Evolutionary conservation across 2,797 vertebrate genomes (phyloP).

Genomic region (Sebastes kiyomatsui): DNA sequence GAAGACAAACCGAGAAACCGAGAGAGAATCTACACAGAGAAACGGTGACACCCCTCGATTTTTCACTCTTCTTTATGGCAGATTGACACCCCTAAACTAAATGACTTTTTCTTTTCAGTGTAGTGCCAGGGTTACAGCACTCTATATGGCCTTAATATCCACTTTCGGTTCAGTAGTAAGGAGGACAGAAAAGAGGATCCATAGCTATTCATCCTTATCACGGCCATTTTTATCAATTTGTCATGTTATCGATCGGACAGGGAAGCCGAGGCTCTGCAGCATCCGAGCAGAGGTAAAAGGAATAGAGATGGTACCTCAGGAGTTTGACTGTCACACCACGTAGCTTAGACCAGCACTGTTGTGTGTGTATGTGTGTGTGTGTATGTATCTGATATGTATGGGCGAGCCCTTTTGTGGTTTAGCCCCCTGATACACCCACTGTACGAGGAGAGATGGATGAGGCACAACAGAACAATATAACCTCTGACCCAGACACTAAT

Average conservation of each 20-base stretch:
- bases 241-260: slow-evolving; percentile 55
- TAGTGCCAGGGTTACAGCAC: not conserved
- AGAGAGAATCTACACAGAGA: not conserved
- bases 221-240: slow-evolving; percentile 59
- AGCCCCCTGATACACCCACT: slow-evolving; percentile 41
- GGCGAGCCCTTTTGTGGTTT: slow-evolving; percentile 12
- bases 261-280: slow-evolving; percentile 18
- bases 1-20: not conserved
- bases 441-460: slow-evolving; percentile 50
- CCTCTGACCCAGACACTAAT: slow-evolving; percentile 53
- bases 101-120: slow-evolving; percentile 1
- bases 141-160: slow-evolving; percentile 31
- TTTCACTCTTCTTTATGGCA: not conserved
- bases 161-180: slow-evolving; percentile 34
- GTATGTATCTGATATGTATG: slow-evolving; percentile 8
- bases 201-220: slow-evolving; percentile 56
- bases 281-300: slow-evolving; percentile 20
- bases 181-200: slow-evolving; percentile 17
- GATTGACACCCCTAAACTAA: not conserved
- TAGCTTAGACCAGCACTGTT: slow-evolving; percentile 2
- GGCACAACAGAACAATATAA: slow-evolving; percentile 51
- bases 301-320: slow-evolving; percentile 29
- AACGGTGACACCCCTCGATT: not conserved
- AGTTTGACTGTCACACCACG: slow-evolving; percentile 52
- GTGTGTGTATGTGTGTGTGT: not conserved